Evolutionary conservation across 2,113 vertebrate genomes (phyloP).

Genomic region (Rhinolophus ferrumequinum): DNA sequence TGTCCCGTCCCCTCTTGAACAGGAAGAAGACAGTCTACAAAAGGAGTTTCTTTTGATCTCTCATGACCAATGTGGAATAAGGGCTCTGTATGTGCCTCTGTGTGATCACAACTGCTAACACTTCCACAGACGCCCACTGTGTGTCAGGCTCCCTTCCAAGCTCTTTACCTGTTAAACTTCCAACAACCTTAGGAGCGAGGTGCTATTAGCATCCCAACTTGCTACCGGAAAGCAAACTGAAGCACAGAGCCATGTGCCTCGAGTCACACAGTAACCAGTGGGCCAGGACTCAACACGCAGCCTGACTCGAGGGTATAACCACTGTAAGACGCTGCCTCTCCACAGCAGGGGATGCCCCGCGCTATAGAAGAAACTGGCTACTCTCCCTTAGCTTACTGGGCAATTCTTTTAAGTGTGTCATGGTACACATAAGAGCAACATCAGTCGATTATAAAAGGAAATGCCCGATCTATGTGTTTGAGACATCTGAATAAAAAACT

Average conservation of each 20-base stretch:
- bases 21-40: not conserved
- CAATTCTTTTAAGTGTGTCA: not conserved
- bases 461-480: not conserved
- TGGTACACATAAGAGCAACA: not conserved
- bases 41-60: not conserved
- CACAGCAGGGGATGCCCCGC: not conserved
- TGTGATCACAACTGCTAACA: not conserved
- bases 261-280: not conserved
- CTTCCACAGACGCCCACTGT: not conserved
- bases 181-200: not conserved
- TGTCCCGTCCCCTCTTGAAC: not conserved
- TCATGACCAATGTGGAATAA: not conserved
- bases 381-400: not conserved
- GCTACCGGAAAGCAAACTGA: slow-evolving; percentile 14
- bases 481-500: not conserved
- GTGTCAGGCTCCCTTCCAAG: not conserved
- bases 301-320: not conserved
- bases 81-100: not conserved
- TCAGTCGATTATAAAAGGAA: not conserved
- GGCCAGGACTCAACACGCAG: not conserved
- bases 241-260: not conserved
- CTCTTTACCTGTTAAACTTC: not conserved
- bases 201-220: not conserved
- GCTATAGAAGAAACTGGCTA: not conserved
- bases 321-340: not conserved